A percentile compares a stretch with the other conserved stretches of the same genome.
Conservation (phyloP, 53 echinoderm and acorn worm species). For the Holothuria leucospilota region DNA sequence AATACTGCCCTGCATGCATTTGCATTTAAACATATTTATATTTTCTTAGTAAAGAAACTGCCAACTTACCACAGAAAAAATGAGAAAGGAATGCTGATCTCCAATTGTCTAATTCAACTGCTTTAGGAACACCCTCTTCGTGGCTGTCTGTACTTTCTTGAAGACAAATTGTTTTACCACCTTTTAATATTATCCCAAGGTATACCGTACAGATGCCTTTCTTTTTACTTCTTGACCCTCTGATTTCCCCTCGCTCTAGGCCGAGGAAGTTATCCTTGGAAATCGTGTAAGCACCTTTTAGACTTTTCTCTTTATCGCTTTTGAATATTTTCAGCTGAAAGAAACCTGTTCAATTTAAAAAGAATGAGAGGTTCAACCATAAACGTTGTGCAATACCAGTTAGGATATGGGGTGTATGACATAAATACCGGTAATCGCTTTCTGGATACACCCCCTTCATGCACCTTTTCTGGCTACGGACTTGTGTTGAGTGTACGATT, state of each 20-base stretch:
- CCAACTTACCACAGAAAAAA: slow-evolving; percentile 37
- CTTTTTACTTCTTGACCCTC: slow-evolving; percentile 49
- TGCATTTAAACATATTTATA: too few species aligned
- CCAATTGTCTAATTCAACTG: slow-evolving; percentile 18
- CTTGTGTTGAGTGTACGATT: too few species aligned
- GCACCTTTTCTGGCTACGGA: too few species aligned
- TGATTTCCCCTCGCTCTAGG: slow-evolving; percentile 78
- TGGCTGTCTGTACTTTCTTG: slow-evolving; percentile 53
- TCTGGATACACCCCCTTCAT: too few species aligned
- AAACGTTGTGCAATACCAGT: too few species aligned
- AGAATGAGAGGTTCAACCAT: not conserved
- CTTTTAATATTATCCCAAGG: slow-evolving; percentile 67
- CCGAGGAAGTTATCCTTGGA: slow-evolving; percentile 86
- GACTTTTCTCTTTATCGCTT: slow-evolving; percentile 64
- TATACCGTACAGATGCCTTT: slow-evolving; percentile 58
- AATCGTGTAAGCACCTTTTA: slow-evolving; percentile 71
- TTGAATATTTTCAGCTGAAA: slow-evolving; percentile 80
- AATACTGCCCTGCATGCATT: too few species aligned
- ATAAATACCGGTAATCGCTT: too few species aligned
- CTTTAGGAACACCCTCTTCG: slow-evolving; percentile 8
- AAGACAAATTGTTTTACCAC: slow-evolving; percentile 65
- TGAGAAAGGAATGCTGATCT: not conserved
- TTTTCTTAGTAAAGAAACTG: not conserved
- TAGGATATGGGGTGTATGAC: too few species aligned
- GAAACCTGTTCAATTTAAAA: slow-evolving; percentile 38